Conservation (phyloP, 2,888 invertebrate genomes). For the Rhogogaster chlorosoma region DNA sequence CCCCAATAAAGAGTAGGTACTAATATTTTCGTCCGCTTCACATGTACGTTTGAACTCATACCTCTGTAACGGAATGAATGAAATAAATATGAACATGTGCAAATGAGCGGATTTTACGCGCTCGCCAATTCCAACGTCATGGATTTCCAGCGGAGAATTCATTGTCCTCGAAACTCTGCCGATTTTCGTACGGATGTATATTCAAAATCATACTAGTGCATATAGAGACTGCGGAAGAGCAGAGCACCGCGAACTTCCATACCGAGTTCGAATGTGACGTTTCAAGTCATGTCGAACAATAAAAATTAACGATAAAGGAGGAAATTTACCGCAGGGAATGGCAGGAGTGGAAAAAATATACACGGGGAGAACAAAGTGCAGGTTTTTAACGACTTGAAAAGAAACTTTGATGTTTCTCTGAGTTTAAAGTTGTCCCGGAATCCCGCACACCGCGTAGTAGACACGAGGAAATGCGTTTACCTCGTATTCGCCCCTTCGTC, state of each 20-base stretch:
- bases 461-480: constrained; percentile 1
- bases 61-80: background rate
- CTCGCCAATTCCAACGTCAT: background rate
- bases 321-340: background rate
- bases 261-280: background rate
- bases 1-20: no score
- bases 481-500: background rate
- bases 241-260: background rate
- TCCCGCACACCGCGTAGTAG: background rate
- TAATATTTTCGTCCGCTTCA: no score
- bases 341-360: background rate
- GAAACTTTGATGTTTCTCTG: background rate
- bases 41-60: background rate
- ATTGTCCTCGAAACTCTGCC: background rate
- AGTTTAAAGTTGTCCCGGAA: background rate
- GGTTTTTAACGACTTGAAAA: background rate
- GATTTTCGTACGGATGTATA: background rate
- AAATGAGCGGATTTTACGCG: background rate
- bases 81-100: background rate
- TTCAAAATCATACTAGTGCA: background rate
- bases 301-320: background rate
- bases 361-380: background rate
- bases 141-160: background rate
- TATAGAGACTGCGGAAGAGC: background rate
- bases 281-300: background rate